A percentile compares a stretch with the other conserved stretches of the same genome.
phyloP scores from a whole-genome alignment of 92 coral and sea anemone genomes.

The Porites cylindrica region DNA sequence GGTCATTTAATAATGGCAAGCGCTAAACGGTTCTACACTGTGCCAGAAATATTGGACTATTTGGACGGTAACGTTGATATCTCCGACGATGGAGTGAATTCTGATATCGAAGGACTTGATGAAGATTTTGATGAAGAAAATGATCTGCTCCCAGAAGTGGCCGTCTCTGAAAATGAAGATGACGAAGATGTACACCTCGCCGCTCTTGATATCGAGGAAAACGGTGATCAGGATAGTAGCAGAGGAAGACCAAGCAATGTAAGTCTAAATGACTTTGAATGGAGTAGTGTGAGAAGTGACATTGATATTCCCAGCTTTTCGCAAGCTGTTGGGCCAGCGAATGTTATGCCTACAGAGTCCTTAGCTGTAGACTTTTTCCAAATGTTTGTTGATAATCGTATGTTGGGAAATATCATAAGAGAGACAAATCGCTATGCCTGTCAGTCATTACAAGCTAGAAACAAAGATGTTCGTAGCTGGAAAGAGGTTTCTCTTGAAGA shows the following conservation, averaged over 20 bases:
- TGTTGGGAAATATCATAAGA: no score
- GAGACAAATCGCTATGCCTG: no score
- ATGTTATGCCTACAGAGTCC: no score
- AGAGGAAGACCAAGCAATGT: slow-evolving; percentile 42
- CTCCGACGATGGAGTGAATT: slow-evolving; percentile 39
- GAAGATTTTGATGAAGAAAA: slow-evolving; percentile 39
- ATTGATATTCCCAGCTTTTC: no score
- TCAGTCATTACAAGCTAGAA: no score
- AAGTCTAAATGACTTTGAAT: slow-evolving; percentile 23
- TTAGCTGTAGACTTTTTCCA: no score
- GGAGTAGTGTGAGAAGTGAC: not conserved
- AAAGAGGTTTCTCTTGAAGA: no score
- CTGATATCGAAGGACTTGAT: slow-evolving; percentile 38
- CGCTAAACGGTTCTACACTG: slow-evolving; percentile 4
- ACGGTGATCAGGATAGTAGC: slow-evolving; percentile 16
- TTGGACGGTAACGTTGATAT: slow-evolving; percentile 34
- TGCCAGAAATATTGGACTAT: slow-evolving; percentile 24
- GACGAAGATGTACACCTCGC: slow-evolving; percentile 20
- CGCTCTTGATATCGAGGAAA: slow-evolving; percentile 34
- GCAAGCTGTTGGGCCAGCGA: no score
- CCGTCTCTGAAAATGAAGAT: slow-evolving; percentile 18
- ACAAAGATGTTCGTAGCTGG: no score
- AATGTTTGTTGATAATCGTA: no score
- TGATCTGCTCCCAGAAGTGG: slow-evolving; percentile 16
- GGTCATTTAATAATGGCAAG: slow-evolving; percentile 13